phyloP scores from a whole-genome alignment of 2,888 invertebrate species.

The Agrotis clavis region DNA sequence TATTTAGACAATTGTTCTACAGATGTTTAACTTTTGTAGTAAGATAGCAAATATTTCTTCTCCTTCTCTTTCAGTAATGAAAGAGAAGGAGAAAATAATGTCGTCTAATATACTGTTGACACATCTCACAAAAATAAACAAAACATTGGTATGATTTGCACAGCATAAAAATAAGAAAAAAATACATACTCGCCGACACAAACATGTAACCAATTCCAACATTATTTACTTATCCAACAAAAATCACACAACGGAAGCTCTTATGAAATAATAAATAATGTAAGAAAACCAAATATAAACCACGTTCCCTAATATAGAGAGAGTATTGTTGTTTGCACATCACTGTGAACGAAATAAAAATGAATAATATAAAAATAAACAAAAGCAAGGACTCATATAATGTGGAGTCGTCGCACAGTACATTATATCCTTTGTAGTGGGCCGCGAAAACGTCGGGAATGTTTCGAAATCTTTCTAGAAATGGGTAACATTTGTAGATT shows the following conservation, averaged over 20 bases:
- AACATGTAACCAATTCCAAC: conserved; percentile 50
- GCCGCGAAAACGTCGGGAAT: conserved; percentile 59
- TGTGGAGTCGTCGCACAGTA: conserved; percentile 75
- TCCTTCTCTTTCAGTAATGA: background rate
- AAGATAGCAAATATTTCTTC: too few species aligned
- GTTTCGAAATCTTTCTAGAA: background rate
- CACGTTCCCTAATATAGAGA: conserved; percentile 55
- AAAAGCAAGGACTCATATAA: conserved; percentile 78
- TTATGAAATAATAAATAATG: conserved; percentile 62
- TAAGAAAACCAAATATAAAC: conserved; percentile 60
- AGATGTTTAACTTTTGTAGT: too few species aligned
- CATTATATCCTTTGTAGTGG: conserved; percentile 74
- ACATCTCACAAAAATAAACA: background rate
- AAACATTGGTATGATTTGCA: background rate
- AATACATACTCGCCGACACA: conserved; percentile 33
- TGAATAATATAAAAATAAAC: conserved; percentile 76
- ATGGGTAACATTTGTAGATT: too few species aligned
- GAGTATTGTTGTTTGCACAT: conserved; percentile 70
- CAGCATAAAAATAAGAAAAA: conserved; percentile 21
- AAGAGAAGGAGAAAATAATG: background rate
- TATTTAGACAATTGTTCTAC: too few species aligned
- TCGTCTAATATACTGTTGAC: conserved; percentile 1
- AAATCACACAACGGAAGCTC: conserved; percentile 60
- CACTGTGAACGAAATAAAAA: conserved; percentile 71
- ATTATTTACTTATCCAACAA: conserved; percentile 59